phyloP scores from a whole-genome alignment of 1,140 invertebrate genomes.

The Drosophila novamexicana region DNA sequence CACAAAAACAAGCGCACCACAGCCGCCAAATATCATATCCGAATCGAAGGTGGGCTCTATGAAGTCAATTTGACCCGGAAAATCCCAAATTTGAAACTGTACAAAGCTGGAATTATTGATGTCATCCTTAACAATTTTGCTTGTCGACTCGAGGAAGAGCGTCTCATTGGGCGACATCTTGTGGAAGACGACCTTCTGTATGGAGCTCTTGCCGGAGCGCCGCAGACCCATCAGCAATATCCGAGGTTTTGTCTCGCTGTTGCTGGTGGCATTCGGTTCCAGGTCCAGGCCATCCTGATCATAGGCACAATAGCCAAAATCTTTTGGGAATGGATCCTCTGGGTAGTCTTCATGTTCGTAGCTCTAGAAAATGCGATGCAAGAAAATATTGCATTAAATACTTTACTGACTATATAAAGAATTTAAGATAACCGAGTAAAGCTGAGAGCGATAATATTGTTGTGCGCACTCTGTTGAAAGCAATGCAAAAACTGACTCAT shows the following conservation, averaged over 20 bases:
- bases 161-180: slow-evolving; percentile 99
- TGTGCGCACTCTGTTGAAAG: not conserved
- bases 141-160: slow-evolving; percentile 99
- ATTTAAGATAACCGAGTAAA: too few species aligned
- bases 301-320: slow-evolving; percentile 95
- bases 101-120: slow-evolving; percentile 99
- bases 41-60: slow-evolving; percentile 98
- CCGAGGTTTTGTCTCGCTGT: slow-evolving; percentile 90
- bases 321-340: slow-evolving; percentile 94
- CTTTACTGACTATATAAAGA: too few species aligned
- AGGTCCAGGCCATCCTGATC: slow-evolving; percentile 87
- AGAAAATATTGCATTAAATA: too few species aligned
- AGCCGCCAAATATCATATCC: slow-evolving; percentile 97
- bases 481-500: too few species aligned
- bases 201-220: slow-evolving; percentile 99
- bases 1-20: slow-evolving; percentile 98
- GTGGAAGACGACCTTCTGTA: slow-evolving; percentile 99
- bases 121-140: slow-evolving; percentile 99
- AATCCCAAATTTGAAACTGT: slow-evolving; percentile 99
- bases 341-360: slow-evolving; percentile 88
- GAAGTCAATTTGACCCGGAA: slow-evolving; percentile 99
- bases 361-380: slow-evolving; percentile 84
- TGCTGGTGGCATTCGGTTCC: slow-evolving; percentile 58
- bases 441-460: not conserved
- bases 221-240: slow-evolving; percentile 98